A percentile compares a stretch with the other conserved stretches of the same genome.
Conservation (phyloP, 2,113 vertebrate genomes). For the Megalops atlanticus region DNA sequence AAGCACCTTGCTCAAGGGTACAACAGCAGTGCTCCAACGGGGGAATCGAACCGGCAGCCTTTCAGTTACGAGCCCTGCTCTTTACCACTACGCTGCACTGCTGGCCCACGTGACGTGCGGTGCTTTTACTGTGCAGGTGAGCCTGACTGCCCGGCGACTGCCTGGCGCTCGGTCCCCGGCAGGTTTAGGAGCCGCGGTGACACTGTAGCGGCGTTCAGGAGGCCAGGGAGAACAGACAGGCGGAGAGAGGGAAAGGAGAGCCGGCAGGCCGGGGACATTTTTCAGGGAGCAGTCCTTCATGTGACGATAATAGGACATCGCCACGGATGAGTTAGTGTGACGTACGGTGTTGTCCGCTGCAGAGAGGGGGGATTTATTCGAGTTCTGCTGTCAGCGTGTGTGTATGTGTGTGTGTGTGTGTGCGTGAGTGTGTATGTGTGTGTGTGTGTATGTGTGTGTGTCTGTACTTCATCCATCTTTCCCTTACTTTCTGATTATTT, state of each 20-base stretch:
- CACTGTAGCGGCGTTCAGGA: neutral
- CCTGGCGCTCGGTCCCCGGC: neutral
- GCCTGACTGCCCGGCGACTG: too few species aligned
- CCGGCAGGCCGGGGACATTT: slow-evolving; percentile 10
- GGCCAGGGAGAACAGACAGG: neutral
- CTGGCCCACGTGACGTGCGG: neutral
- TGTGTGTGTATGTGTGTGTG: neutral
- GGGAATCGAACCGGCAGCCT: too few species aligned
- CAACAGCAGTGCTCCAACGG: too few species aligned
- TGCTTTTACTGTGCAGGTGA: neutral
- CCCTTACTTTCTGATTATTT: too few species aligned
- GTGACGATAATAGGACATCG: slow-evolving; percentile 14
- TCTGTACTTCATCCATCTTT: neutral
- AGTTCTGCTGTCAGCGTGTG: neutral
- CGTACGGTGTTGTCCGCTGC: neutral
- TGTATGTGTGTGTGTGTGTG: neutral
- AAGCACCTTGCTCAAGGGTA: too few species aligned
- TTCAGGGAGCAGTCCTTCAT: slow-evolving; percentile 10
- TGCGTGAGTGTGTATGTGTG: neutral
- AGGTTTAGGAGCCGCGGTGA: slow-evolving; percentile 1
- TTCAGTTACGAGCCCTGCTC: too few species aligned
- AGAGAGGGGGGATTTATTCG: slow-evolving; percentile 14
- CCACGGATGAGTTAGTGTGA: slow-evolving; percentile 14
- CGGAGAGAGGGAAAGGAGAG: neutral
- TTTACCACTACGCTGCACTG: neutral